phyloP scores from a whole-genome alignment of 2,113 vertebrate species.

The Nannospalax galili region DNA sequence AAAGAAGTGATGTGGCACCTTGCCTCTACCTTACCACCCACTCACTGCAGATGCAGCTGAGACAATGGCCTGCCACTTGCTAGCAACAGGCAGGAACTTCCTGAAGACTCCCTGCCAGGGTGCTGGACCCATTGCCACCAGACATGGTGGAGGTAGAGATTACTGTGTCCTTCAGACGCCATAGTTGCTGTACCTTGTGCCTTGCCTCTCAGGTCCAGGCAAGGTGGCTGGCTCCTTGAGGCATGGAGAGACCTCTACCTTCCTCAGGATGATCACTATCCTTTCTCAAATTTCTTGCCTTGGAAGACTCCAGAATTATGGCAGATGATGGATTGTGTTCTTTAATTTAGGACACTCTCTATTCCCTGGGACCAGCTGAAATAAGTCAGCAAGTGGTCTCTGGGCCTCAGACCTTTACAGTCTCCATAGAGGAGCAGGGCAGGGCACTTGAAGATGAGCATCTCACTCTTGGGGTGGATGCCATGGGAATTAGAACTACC shows the following conservation, averaged over 20 bases:
- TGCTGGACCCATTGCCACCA: not conserved
- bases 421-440: conserved; percentile 32
- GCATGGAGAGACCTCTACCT: not conserved
- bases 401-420: not conserved
- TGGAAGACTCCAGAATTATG: not conserved
- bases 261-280: not conserved
- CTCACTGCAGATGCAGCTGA: not conserved
- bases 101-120: not conserved
- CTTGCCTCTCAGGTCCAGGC: conserved; percentile 58
- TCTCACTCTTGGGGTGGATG: conserved; percentile 26
- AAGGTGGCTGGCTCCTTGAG: not conserved
- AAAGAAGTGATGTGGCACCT: not conserved
- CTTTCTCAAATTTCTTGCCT: not conserved
- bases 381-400: not conserved
- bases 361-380: conserved; percentile 12
- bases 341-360: not conserved
- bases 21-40: not conserved
- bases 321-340: not conserved
- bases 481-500: not conserved
- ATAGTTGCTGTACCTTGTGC: conserved; percentile 34
- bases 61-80: too few relatives aligned
- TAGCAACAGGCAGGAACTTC: not conserved
- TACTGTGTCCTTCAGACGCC: not conserved
- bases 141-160: not conserved
- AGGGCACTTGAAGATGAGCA: not conserved